Evolutionary conservation across 2,888 invertebrate genomes (phyloP), one percentile per base, ranked within the genome.

Genomic region (Cecidostiba fungosa): DNA sequence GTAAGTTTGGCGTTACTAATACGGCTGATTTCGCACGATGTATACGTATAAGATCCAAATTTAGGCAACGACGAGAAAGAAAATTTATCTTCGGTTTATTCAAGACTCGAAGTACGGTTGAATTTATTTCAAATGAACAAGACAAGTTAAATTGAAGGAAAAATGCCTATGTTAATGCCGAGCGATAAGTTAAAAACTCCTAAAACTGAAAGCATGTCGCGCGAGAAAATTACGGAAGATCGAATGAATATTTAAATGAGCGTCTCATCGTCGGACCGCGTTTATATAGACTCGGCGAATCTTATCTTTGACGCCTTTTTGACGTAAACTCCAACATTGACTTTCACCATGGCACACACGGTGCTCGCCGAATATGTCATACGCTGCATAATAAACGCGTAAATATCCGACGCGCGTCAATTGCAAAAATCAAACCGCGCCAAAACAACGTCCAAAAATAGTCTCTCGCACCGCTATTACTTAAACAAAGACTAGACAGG

Each of bases 251-350:
- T 83, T 83, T 23, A 83, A 77, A 16, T 43, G 12, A 10, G 43
- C 43, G 43, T 43, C 43, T 43, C 43, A 39, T 62, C 23, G 10
- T 12, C 14, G n/a, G 6, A 12, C 59, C 36, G 14, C 43, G 43
- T 43, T 2, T 10, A 12, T 59, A 47, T 5, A 80, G 29, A 76
- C 69, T 82, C 5, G 36, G 29, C 77, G 29, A 82, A 82, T 82
- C 36, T 82, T 82, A 82, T 82, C 74, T 66, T 82, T 77, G 69
- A 69, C 82, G 80, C 80, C 59, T 80, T 73, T 39, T 80, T 73
- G 76, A 82, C 82, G 66, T 36, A 47, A 74, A 77, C 29, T 29
- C 36, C 12, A 74, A 12, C 26, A 66, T 59, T 74, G 69, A 54
- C 76, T 69, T 77, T 82, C 76, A 54, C 76, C 59, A 32, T 69